Evolutionary conservation across 1,140 invertebrate genomes (phyloP), one percentile per base, ranked within the genome.

Genomic region (Nebria ingens): DNA sequence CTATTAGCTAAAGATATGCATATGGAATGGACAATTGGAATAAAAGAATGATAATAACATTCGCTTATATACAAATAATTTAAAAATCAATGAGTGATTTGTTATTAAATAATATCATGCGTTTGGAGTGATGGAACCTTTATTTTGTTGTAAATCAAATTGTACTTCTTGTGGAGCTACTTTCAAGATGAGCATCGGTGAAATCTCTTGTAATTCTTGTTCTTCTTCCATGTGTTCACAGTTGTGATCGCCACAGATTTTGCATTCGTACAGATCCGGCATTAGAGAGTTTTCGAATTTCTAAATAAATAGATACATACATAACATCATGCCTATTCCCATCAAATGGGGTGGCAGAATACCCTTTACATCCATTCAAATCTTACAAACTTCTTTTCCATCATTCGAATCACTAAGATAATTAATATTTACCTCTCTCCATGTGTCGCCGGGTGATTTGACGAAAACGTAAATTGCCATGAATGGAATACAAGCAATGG

Each of bases 401-500:
- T 20, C n/a, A 2, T 50, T 50, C 19, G 2, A 17, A 50, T 11
- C 9, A 51, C 21, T 20, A 6, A 11, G 42, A 11, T 11, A 9
- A 45, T 45, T 45, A 11, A 4, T 45, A 64, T 65, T 66, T 74
- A 93, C 91, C 75, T 91, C 81, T 64, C 76, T 71, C 22, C 89
- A 75, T 55, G 73, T 85, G 19, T 79, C 72, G 51, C 90, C 91
- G 54, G 83, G 78, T 12, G 89, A 76, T 63, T 79, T 79, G 54
- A 81, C 64, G 29, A 93, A 74, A 52, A 85, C 81, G 53, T 86
- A 80, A 13, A 90, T 67, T 50, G 89, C 89, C 64, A 87, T 85
- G 50, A 84, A 78, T 13, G 91, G 91, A 69, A 95, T 90, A 65
- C 89, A 91, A n/a, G 89, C 67, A 22, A 94, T 75, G 1, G 89